Base-by-base conservation (phyloP, 2,888 invertebrate genomes). In the Patella caerulea region DNA sequence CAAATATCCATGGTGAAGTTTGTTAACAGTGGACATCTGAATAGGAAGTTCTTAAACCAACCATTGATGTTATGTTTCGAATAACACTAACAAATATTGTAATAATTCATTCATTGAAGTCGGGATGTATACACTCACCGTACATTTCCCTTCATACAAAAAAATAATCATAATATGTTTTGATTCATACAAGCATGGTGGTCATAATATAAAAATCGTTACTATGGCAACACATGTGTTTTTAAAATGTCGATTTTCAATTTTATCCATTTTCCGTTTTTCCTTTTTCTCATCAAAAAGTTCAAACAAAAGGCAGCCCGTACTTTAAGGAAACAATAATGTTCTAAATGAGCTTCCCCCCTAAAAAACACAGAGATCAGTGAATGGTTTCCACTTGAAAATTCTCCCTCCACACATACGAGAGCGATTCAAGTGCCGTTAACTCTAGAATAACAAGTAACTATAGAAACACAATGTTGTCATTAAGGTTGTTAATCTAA, bases 361-460 rank as follows among this genome's bases (percentile, higher is more conserved):
- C 45, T 45, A 65, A 65, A 65, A 65, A 65, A 65, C 19, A 65
- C 65, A 24, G 24, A 19, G 65, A 65, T 24, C 24, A 24, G 19
- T 19, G 65, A 65, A 65, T 65, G 24, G 65, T 65, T 65, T 65
- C 65, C 65, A 65, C 65, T 65, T 65, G 65, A 65, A 14, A 15
- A 19, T 65, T 65, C 24, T 65, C 65, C 65, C 65, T 24, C 24
- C 24, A 9, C 65, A 65, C 65, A 65, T 65, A 65, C 65, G 65
- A 65, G 65, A 65, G 65, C 65, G 19, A 65, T 65, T 65, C 65
- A 65, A 24, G 65, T 24, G 65, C 12, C 19, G 65, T 65, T 65
- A 65, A 65, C 65, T 65, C 19, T 65, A 65, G 65, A 65, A 65
- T 19, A 65, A 65, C 65, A 65, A 65, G 65, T 65, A 65, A 65